phyloP scores from a whole-genome alignment of 2,797 vertebrate genomes.

The Coilia nasus region DNA sequence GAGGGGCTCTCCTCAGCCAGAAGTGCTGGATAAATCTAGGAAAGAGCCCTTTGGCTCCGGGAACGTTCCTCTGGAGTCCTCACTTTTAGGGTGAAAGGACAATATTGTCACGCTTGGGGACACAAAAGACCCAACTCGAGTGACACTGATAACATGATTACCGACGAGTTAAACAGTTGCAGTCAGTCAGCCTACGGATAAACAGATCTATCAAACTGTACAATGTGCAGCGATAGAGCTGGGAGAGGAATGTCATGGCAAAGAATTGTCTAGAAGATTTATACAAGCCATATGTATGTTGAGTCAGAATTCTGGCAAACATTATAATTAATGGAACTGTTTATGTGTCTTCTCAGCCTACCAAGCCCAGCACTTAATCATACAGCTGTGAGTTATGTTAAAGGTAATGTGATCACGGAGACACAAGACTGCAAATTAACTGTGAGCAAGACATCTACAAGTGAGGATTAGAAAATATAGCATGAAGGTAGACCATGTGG shows the following conservation, averaged over 20 bases:
- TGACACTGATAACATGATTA: neutral
- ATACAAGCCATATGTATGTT: neutral
- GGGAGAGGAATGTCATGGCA: neutral
- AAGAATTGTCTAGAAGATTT: neutral
- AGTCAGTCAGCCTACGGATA: neutral
- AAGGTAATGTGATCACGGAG: neutral
- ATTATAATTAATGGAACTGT: neutral
- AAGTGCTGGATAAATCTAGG: neutral
- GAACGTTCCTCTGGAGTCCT: no score
- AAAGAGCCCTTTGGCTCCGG: neutral
- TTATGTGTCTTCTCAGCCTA: neutral
- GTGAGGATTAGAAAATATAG: neutral
- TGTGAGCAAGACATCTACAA: constrained; percentile 6
- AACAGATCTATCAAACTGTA: neutral
- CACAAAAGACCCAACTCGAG: neutral
- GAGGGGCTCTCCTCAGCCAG: neutral
- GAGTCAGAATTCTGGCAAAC: neutral
- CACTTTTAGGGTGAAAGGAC: neutral
- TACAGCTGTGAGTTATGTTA: neutral
- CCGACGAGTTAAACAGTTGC: neutral
- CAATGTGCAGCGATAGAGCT: neutral
- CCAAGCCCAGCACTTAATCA: neutral
- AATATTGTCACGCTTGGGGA: neutral
- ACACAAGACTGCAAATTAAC: neutral
- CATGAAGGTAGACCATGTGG: neutral